Base-by-base conservation (phyloP, 2,113 vertebrate genomes). In the Micronycteris hirsuta region DNA sequence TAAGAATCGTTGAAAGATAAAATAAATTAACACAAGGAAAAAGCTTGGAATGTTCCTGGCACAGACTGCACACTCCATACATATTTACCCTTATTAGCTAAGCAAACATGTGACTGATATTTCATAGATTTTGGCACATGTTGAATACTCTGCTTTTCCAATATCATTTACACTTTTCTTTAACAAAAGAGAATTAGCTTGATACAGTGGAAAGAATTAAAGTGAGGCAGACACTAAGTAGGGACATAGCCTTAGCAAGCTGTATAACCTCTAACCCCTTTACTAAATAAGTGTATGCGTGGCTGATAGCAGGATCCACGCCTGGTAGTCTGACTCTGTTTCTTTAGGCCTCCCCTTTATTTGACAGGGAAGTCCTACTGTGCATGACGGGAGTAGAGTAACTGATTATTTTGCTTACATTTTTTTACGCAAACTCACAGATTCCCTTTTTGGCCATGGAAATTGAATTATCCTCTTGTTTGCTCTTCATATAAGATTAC, bases 201-300 rank as follows among this genome's bases (percentile, higher is more conserved):
- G 12, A 45, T 47, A 4, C 8, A 58, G 5, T 82, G 3, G 47
- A 45, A 81, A 36, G 81, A 78, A 12, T 86, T 63, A 58, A 33
- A 68, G 36, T 63, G n/a, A 89, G 24, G 7, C 33, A 83, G n/a
- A 49, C 43, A 41, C 11, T 65, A 38, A 67, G 70, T 11, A 70
- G 31, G 41, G 54, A 3, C 13, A 19, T 56, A 89, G 13, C 16
- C 65, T 52, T 54, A 86, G 38, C 26, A 70, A 73, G 22, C 17
- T 58, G 16, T 36, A 4, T 31, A 20, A 45, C n/a, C 43, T 71
- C 49, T 63, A 7, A 43, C 1, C 26, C 73, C 38, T 58, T 68
- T 22, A 41, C 28, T 81, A 19, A 63, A 33, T 20, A 83, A 41
- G n/a, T 3, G 4, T 8, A 2, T 0, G 0, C 0, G 0, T 31